These are phyloP conservation scores for Apis dorsata DNA, from an alignment of 1,140 invertebrate genomes.

Conservation along the genomic window DNA sequence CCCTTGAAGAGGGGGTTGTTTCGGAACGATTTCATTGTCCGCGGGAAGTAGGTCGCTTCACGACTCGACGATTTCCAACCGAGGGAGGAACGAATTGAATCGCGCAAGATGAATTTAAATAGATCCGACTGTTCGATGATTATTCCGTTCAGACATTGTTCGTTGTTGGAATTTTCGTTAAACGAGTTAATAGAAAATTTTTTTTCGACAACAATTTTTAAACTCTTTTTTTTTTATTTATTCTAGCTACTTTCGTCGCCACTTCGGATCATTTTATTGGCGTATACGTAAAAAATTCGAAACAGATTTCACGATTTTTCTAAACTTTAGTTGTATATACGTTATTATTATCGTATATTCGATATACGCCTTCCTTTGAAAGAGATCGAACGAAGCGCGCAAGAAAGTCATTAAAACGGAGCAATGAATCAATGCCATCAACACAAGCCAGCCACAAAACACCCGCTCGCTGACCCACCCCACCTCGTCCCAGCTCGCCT, in stretches of 20 bases:
- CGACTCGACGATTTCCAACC: neutral
- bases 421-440: constrained; percentile 31
- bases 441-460: neutral
- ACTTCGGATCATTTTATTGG: too few relatives aligned
- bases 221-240: too few relatives aligned
- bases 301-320: too few relatives aligned
- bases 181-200: neutral
- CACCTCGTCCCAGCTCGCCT: neutral
- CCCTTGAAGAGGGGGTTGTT: neutral
- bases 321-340: too few relatives aligned
- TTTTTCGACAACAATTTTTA: too few relatives aligned
- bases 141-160: neutral
- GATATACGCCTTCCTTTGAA: too few relatives aligned
- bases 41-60: neutral
- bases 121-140: too few relatives aligned
- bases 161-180: neutral
- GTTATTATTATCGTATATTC: too few relatives aligned
- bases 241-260: too few relatives aligned
- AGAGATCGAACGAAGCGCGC: neutral
- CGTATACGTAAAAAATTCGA: too few relatives aligned
- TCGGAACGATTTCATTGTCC: neutral
- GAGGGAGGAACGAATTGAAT: neutral
- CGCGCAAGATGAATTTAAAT: neutral
- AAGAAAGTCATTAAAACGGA: constrained; percentile 10
- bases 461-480: too few relatives aligned